A percentile compares a stretch with the other conserved stretches of the same genome.
Conservation (phyloP, 53 echinoderm and acorn worm species). For the Zoroaster sp. region DNA sequence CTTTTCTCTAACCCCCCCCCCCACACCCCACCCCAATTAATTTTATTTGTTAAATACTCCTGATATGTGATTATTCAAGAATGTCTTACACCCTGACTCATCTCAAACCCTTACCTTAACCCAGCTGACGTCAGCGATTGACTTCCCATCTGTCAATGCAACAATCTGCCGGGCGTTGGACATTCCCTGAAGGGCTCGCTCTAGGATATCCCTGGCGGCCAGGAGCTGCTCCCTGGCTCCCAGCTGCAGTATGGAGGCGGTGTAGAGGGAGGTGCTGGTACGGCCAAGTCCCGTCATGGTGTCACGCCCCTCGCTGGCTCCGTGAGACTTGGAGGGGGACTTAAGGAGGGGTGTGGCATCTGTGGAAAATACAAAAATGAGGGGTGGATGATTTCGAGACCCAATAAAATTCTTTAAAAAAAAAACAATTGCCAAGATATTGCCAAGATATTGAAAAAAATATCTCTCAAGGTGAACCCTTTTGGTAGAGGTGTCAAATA, state of each 20-base stretch:
- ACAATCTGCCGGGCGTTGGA: constrained; percentile 85
- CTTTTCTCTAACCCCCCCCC: too few relatives aligned
- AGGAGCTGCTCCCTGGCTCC: constrained; percentile 83
- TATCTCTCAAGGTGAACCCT: too few relatives aligned
- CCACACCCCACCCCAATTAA: too few relatives aligned
- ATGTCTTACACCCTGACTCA: neutral
- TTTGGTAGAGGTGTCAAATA: too few relatives aligned
- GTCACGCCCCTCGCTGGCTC: neutral
- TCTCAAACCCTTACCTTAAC: constrained; percentile 91
- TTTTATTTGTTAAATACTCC: too few relatives aligned
- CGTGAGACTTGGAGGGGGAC: neutral
- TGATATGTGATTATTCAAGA: too few relatives aligned
- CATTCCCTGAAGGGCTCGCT: constrained; percentile 94
- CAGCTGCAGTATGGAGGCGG: constrained; percentile 82
- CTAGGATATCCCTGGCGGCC: constrained; percentile 84
- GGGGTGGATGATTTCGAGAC: too few relatives aligned
- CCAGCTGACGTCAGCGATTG: constrained; percentile 95
- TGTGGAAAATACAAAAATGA: neutral
- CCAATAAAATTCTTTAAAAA: too few relatives aligned
- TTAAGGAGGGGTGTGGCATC: constrained; percentile 38
- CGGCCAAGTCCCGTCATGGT: constrained; percentile 43
- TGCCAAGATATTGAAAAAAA: too few relatives aligned
- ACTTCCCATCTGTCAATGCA: constrained; percentile 89
- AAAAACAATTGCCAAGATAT: too few relatives aligned
- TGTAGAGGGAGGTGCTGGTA: constrained; percentile 71